Evolutionary conservation across 2,888 invertebrate species (phyloP), one percentile per base, ranked within the genome.

Genomic region (Melanostoma mellinum): DNA sequence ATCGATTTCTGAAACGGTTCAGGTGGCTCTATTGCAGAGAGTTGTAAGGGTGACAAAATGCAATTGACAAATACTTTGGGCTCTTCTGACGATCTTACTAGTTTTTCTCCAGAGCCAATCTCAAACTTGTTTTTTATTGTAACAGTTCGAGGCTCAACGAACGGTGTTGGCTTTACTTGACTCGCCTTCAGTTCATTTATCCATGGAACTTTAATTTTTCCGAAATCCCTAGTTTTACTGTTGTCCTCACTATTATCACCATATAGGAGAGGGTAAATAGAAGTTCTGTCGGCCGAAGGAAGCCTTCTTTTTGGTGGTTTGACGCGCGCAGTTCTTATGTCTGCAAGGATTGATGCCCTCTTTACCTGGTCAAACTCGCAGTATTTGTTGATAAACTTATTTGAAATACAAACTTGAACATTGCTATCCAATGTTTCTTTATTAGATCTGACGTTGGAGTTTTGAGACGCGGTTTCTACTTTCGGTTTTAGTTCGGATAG

Each of bases 141-240:
- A 6, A 58, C 58, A 30, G 87, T 85, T 48, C 88, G 88, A 6
- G 89, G 89, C 63, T 90, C 90, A 5, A 90, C 87, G 79, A 76
- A 90, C 33, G 91, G 91, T 52, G 90, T 89, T 20, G 86, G 86
- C 87, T 91, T 91, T 81, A 90, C 91, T 90, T 96, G 96, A 88
- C 95, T 96, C 85, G 95, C 92, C 88, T 96, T 96, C 86, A 96
- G 93, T 89, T 96, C 96, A 86, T 94, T 95, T 93, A 96, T 94
- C 96, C 96, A 96, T 0, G 96, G 96, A 56, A 94, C 95, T 88
- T 93, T 93, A 87, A 94, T 94, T 88, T 94, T 95, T 90, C 94
- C 94, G 94, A 94, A 95, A 87, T 94, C 94, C 9, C 95, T 92
- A 1, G 94, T 92, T 80, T 94, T 93, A 0, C 8, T 80, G 76